Base-by-base conservation (phyloP, 1,140 invertebrate species). In the Archivesica marissinica region DNA sequence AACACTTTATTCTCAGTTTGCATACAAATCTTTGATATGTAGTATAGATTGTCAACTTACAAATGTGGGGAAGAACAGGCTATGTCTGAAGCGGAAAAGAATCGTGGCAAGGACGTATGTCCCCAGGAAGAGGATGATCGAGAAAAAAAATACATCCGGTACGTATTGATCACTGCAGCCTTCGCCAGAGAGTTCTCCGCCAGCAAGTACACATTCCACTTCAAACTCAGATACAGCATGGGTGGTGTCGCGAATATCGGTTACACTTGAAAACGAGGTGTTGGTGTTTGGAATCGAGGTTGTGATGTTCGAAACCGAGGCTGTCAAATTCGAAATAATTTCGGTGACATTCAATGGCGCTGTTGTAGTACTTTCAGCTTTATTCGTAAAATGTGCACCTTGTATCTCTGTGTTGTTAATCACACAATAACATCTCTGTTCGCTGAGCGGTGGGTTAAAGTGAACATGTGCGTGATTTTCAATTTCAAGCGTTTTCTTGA, bases 111-210 rank as follows among this genome's bases (percentile, higher is more conserved):
- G 95, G 61, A 96, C 94, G 93, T 98, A 99, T 23, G 99, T 99
- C 77, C 97, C 97, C 86, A 98, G 92, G 94, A 99, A 99, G 61
- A 99, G 95, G 66, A 99, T 96, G 33, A 98, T 54, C 78, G 98
- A 99, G 96, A 99, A 98, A 74, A 99, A 96, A 94, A 98, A 99
- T 87, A 99, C 97, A 94, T 99, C 91, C 11, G 91, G 89, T n/a
- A 90, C 88, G 82, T 90, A 90, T 13, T 74, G 59, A n/a, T 70
- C 35, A 30, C 11, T 86, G 72, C 86, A 89, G 33, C 85, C 38
- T 56, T 44, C 6, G 44, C 50, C 28, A 50, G 52, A 75, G 88
- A 92, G 4, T 81, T 75, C 20, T 87, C 76, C 17, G 50, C 61
- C 76, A 74, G 76, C 0, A 39, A 68, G 13, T 13, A 35, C 30